A percentile compares a stretch with the other conserved stretches of the same genome.
Conservation (phyloP, 2,888 invertebrate genomes). For the Rugalucina vietnamica region DNA sequence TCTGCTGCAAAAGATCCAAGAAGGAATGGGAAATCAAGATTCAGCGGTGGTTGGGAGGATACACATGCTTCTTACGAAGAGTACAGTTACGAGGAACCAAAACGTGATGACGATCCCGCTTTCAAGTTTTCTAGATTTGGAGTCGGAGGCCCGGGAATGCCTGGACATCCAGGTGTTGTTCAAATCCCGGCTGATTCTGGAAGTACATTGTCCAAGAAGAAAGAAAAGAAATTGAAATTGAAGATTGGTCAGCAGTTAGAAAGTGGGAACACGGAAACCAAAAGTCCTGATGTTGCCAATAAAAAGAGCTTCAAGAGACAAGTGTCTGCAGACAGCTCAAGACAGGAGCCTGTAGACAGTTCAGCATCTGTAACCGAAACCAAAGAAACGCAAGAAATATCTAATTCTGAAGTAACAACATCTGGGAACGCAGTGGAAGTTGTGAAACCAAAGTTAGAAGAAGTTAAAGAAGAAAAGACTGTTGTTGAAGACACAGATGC, state of each 20-base stretch:
- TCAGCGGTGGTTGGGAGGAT: too few species aligned
- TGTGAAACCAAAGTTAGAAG: neutral
- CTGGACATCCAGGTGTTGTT: slow-evolving; percentile 30
- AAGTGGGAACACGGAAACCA: neutral
- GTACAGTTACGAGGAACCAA: neutral
- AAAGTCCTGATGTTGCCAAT: neutral
- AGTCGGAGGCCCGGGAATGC: slow-evolving; percentile 40
- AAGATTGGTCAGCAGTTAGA: neutral
- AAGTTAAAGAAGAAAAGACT: neutral
- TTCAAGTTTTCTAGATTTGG: slow-evolving; percentile 8
- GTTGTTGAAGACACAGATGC: neutral
- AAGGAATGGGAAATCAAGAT: too few species aligned
- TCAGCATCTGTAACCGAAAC: neutral
- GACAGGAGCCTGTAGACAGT: neutral
- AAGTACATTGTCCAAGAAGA: neutral
- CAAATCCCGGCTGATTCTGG: neutral
- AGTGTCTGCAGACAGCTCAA: neutral
- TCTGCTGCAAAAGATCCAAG: too few species aligned
- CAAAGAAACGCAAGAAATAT: neutral
- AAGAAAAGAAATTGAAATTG: neutral
- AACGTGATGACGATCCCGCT: neutral
- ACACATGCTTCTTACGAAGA: too few species aligned
- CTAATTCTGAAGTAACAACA: neutral
- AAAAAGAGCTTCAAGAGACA: neutral
- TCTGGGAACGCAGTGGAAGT: neutral